Evolutionary conservation across 1,140 invertebrate species (phyloP), one percentile per base, ranked within the genome.

Genomic region (Hypsibius dujardini): DNA sequence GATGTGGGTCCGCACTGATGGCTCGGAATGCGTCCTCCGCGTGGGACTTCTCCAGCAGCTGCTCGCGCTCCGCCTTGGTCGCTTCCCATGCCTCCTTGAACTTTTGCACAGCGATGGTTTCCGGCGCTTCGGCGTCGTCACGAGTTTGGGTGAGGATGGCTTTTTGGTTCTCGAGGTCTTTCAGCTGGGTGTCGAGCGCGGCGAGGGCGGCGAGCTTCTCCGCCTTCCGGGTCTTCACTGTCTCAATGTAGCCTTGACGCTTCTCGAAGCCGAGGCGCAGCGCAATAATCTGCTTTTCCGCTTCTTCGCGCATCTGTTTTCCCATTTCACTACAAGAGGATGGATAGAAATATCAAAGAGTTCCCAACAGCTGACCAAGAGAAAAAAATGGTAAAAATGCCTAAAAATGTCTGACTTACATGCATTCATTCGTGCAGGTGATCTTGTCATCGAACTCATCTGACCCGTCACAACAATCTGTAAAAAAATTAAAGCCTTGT

Each of bases 391-490:
- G 28, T 28, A 28, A 28, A 28, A 28, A 28, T 28, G 28, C 28
- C 28, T 28, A 28, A 28, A 28, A 28, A 28, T 0, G 28, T 28
- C 28, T 42, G 69, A 77, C 80, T 76, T 78, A 81, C 79, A 76
- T 74, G 76, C 82, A 83, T 71, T 74, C 79, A 77, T 96, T 89
- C 0, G 80, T 70, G 79, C 93, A 97, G 0, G 81, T 76, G 47
- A 78, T 81, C 14, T 67, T 67, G 42, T 84, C 83, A 59, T 79
- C 78, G 76, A 87, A 90, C 78, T 98, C 95, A 82, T 98, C 95
- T 72, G 87, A 87, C 1, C 88, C 90, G 84, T 98, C 95, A 82
- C 95, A 99, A 75, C 95, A 99, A 81, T 99, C 93, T 86, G 59
- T 60, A 67, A 72, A 74, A n/a, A 72, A 74, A 56, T 46, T 46